Conservation (phyloP, 2,797 vertebrate species). For the Spea hammondii region DNA sequence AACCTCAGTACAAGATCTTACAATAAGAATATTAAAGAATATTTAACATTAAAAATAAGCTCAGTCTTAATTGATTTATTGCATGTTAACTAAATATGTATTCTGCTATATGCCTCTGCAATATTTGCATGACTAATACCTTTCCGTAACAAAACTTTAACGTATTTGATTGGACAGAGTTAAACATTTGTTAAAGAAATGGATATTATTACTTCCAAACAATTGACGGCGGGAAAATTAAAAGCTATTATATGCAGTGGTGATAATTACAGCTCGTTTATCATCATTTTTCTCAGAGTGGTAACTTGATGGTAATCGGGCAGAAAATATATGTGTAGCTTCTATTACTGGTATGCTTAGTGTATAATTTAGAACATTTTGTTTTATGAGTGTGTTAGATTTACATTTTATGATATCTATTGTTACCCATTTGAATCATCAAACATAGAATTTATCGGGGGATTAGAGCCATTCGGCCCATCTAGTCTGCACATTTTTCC, state of each 20-base stretch:
- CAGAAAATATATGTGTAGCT: neutral
- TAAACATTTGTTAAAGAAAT: conserved; percentile 9
- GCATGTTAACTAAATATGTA: too few species aligned
- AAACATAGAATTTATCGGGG: too few species aligned
- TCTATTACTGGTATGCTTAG: neutral
- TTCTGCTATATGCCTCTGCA: too few species aligned
- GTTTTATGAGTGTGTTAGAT: neutral
- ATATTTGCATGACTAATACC: neutral
- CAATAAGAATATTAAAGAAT: too few species aligned
- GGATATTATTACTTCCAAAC: conserved; percentile 19
- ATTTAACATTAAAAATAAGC: too few species aligned
- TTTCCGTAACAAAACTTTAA: neutral
- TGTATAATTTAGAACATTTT: neutral
- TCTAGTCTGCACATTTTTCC: too few species aligned
- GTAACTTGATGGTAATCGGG: conserved; percentile 24
- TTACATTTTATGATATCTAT: too few species aligned
- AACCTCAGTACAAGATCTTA: too few species aligned
- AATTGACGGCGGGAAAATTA: conserved; percentile 7
- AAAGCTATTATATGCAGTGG: conserved; percentile 8
- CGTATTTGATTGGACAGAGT: neutral
- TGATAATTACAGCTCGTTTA: conserved; percentile 26
- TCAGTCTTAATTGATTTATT: too few species aligned
- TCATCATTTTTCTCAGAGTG: conserved; percentile 3
- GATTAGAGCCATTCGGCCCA: too few species aligned
- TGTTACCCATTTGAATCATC: too few species aligned